Conservation (phyloP, 1,140 invertebrate species). For the Panonychus citri region DNA sequence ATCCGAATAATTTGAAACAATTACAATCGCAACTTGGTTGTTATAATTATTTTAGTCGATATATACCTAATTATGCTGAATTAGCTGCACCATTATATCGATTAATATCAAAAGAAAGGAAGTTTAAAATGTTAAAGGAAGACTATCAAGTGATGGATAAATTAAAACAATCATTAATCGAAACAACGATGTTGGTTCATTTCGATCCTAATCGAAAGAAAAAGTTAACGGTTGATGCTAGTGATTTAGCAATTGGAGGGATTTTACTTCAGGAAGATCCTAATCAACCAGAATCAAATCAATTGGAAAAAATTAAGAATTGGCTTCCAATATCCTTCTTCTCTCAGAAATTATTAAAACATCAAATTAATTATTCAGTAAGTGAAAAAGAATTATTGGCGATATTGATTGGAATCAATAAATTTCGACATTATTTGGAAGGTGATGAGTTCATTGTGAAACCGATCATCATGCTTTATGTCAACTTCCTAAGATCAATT, state of each 20-base stretch:
- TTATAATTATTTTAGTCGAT: no score
- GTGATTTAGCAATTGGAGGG: not conserved
- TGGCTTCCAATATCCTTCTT: not conserved
- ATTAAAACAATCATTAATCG: constrained; percentile 17
- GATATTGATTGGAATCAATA: not conserved
- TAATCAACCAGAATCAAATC: no score
- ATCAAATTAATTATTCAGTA: not conserved
- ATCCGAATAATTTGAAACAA: constrained; percentile 18
- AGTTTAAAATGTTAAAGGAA: not conserved
- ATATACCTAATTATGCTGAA: constrained; percentile 13
- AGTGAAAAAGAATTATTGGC: not conserved
- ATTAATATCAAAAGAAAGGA: constrained; percentile 10
- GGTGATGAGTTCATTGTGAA: not conserved
- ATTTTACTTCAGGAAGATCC: not conserved
- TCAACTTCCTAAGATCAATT: not conserved
- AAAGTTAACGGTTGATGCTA: not conserved
- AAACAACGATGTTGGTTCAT: no score
- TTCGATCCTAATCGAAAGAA: not conserved
- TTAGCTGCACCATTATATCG: constrained; percentile 19
- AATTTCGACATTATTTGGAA: not conserved
- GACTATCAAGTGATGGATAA: not conserved
- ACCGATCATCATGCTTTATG: not conserved
- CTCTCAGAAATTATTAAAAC: not conserved
- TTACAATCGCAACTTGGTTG: constrained; percentile 25
- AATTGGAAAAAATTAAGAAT: not conserved